Percentiles rank a stretch among this genome's conserved stretches.
phyloP scores from a whole-genome alignment of 2,888 invertebrate species.

The Junonia oenone region DNA sequence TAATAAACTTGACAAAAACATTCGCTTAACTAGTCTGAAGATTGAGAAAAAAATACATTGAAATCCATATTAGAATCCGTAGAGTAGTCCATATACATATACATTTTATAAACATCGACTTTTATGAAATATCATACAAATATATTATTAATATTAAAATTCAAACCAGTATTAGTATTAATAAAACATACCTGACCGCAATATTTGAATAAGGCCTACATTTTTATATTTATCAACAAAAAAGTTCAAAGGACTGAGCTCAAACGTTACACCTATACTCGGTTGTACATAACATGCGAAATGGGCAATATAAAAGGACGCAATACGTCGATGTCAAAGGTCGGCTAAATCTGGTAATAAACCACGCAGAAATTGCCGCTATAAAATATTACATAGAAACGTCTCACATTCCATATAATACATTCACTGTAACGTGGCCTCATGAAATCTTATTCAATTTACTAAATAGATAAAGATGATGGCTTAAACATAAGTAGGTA shows the following conservation, averaged over 20 bases:
- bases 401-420: constrained; percentile 5
- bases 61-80: too few species aligned
- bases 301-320: constrained; percentile 6
- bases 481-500: not conserved
- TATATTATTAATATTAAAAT: too few species aligned
- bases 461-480: not conserved
- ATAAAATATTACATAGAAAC: constrained; percentile 38
- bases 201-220: too few species aligned
- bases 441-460: not conserved
- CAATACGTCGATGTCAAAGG: constrained; percentile 23
- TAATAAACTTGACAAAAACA: too few species aligned
- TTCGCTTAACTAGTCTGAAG: too few species aligned
- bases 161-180: too few species aligned
- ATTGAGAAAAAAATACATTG: too few species aligned
- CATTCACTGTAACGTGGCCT: not conserved
- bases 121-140: too few species aligned
- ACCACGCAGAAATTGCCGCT: constrained; percentile 38
- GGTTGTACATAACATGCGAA: not conserved
- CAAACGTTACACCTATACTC: not conserved
- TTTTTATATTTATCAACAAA: too few species aligned
- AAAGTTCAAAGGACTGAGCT: not conserved
- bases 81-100: too few species aligned
- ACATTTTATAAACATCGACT: too few species aligned
- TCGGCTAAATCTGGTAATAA: constrained; percentile 37
- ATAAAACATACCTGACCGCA: too few species aligned